Evolutionary conservation across 2,113 vertebrate genomes (phyloP), one percentile per base, ranked within the genome.

Genomic region (Antechinus stuartii): DNA sequence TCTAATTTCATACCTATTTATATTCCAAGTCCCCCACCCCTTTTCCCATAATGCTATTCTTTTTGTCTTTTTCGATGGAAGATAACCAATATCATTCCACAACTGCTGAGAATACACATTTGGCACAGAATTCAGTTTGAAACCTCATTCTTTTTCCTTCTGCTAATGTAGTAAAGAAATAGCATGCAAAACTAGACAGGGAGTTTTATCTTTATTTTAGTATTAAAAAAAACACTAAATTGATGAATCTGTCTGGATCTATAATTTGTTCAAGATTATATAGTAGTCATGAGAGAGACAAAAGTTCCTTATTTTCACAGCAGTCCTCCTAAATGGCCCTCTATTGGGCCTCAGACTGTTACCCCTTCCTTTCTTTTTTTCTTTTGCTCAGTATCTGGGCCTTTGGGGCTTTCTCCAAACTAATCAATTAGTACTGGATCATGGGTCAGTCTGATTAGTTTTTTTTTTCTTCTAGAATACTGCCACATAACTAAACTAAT

Each of bases 91-190:
- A 8, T 0, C 0, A 27, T 53, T 91, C 92, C 91, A 93, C 95
- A 92, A 94, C 54, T 94, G 96, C 22, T 27, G 24, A 91, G 52
- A 94, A 95, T 89, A 90, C 35, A 95, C 56, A 27, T 90, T 53
- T 26, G 26, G 35, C 91, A 23, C 76, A 91, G 30, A 56, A 57
- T 12, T 2, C 35, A n/a, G 16, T 3, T 8, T 26, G 2, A 57
- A 90, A 53, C 8, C 53, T 1, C 19, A 56, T 91, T 91, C 91
- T 56, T 54, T 42, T 94, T 94, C 55, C 92, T 96, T 94, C 76
- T 91, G 46, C 46, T 89, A 56, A 42, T 91, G 57, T 61, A 91
- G 93, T 94, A 96, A 92, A 96, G 92, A 84, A 42, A 23, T 6
- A 42, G 19, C 19, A 23, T 23, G n/a, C n/a, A 23, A 42, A 84